Base-by-base conservation (phyloP, 1,140 invertebrate species). In the Planococcus citri region DNA sequence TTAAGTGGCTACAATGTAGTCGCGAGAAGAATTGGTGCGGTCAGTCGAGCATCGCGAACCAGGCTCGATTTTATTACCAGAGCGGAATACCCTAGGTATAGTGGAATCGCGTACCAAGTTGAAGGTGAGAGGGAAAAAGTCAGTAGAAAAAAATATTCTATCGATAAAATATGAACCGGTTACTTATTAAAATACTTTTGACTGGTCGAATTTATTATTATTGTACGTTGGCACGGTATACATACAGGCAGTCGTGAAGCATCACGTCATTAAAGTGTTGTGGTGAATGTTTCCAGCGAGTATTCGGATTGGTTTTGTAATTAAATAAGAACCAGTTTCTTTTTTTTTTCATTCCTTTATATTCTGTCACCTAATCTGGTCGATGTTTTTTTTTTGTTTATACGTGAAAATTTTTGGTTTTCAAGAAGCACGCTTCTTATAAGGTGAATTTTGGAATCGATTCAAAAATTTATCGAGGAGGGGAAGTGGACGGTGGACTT, bases 161-260 rank as follows among this genome's bases (percentile, higher is more conserved):
- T 51, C 41, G 41, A 51, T 51, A 51, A 51, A 51, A 51, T 51
- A 51, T 51, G 41, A 51, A 51, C 41, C 41, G 41, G 41, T 51
- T 51, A n/a, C 41, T 51, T 51, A 51, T 51, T 51, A 51, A 51
- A 51, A 51, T 51, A 51, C 41, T 51, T n/a, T 4, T n/a, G 41
- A 51, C 6, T 51, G 14, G 33, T 37, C 14, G 41, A 51, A 51
- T 51, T 51, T 51, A 51, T 51, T 51, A 51, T 51, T 51, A 37
- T 37, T 37, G 33, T 37, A 37, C 33, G 41, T 51, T 51, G n/a
- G 41, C 41, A 51, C 17, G 6, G 41, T 20, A 20, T n/a, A n/a
- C n/a, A n/a, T n/a, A 51, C n/a, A n/a, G n/a, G n/a, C n/a, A 14
- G 41, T 51, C 41, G 41, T 51, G 6, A n/a, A 51, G 41, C 41